Evolutionary conservation across 1,140 invertebrate species (phyloP).

Genomic region (Drosophila kepulauana): DNA sequence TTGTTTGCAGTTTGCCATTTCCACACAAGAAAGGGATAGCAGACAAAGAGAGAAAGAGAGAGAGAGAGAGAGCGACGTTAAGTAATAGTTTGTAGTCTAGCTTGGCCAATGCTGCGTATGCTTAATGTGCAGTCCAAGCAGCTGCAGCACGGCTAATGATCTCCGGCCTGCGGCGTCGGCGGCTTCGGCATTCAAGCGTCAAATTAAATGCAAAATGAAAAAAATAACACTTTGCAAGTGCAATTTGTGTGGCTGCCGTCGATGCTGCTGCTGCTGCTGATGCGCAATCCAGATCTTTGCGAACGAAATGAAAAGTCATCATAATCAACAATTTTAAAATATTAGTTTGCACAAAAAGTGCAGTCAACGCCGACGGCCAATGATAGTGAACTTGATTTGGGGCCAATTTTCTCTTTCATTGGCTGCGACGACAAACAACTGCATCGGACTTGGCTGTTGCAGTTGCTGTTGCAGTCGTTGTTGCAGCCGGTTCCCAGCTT

Average conservation of each 20-base stretch:
- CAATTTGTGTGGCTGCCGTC: conserved; percentile 39
- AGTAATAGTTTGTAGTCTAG: conserved; percentile 9
- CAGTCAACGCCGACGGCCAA: conserved; percentile 47
- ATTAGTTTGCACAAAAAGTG: conserved; percentile 64
- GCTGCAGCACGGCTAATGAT: conserved; percentile 38
- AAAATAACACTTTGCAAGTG: conserved; percentile 52
- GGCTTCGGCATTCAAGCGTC: conserved; percentile 49
- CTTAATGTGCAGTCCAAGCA: conserved; percentile 48
- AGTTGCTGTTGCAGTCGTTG: not conserved
- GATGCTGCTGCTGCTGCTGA: conserved; percentile 31
- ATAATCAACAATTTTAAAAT: conserved; percentile 72
- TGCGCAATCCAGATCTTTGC: conserved; percentile 61
- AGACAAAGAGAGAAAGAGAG: not conserved
- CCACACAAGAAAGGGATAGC: not conserved
- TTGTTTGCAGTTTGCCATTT: conserved; percentile 35
- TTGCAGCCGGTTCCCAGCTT: conserved; percentile 52
- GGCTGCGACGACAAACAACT: conserved; percentile 26
- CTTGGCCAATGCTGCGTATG: conserved; percentile 39
- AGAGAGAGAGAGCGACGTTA: conserved; percentile 16
- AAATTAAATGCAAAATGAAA: conserved; percentile 50
- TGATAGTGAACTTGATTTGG: conserved; percentile 72
- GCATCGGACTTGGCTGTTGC: too few species aligned
- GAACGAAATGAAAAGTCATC: conserved; percentile 69
- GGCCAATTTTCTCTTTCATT: conserved; percentile 72
- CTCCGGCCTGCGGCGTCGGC: conserved; percentile 30